Evolutionary conservation across 2,113 vertebrate genomes (phyloP).

Genomic region (Progne subis): DNA sequence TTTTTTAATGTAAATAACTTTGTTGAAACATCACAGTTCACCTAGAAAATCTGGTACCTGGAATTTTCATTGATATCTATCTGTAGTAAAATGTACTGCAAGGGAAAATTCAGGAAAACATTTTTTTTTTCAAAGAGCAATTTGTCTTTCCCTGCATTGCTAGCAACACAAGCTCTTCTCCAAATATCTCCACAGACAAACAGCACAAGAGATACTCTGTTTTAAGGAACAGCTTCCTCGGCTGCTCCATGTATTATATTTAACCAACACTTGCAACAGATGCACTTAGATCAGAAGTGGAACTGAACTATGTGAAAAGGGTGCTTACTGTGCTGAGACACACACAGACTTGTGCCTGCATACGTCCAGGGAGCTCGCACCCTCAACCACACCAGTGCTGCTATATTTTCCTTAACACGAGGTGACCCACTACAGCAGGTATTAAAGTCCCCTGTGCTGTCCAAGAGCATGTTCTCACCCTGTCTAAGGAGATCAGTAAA

Average conservation of each 20-base stretch:
- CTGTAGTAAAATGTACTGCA: neutral
- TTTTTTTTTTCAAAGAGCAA: neutral
- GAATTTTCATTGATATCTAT: neutral
- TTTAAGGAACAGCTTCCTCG: neutral
- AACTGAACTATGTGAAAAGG: neutral
- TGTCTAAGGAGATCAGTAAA: neutral
- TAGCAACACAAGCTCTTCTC: neutral
- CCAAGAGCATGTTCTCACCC: neutral
- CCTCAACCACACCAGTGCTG: neutral
- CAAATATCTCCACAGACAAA: neutral
- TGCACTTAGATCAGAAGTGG: neutral
- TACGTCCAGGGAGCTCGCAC: neutral
- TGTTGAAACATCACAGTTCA: neutral
- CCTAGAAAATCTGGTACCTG: neutral
- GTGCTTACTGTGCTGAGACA: neutral
- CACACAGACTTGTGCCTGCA: neutral
- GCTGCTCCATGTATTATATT: neutral
- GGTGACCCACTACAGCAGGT: neutral
- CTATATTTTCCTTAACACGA: neutral
- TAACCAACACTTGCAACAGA: neutral
- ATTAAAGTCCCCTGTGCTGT: neutral
- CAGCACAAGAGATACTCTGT: rapidly evolving
- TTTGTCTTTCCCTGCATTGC: neutral
- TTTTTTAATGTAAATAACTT: neutral
- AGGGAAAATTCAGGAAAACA: neutral